Percentiles rank a stretch among this genome's conserved stretches.
These are phyloP conservation scores for Lucilia sericata DNA, from an alignment of 1,140 invertebrate species.

Conservation along the genomic window DNA sequence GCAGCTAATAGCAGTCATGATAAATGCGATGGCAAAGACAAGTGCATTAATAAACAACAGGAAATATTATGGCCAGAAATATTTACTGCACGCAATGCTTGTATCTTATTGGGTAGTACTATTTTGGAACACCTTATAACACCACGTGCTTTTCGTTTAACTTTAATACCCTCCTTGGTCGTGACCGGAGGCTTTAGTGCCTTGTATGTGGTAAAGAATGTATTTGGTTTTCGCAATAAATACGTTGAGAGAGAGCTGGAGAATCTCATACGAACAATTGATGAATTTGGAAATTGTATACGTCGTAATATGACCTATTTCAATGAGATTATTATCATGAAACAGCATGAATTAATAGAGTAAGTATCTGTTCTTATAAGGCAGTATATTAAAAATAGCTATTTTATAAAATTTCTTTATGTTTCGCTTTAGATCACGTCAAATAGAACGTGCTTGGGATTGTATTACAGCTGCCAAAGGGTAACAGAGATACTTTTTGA, in stretches of 20 bases:
- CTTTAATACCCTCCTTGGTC: slow-evolving; percentile 54
- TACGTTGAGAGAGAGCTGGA: slow-evolving; percentile 62
- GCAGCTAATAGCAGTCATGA: background rate
- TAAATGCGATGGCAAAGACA: background rate
- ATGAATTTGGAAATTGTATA: slow-evolving; percentile 66
- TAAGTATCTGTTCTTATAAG: slow-evolving; percentile 46
- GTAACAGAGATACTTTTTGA: slow-evolving; percentile 65
- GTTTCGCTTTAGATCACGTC: slow-evolving; percentile 58
- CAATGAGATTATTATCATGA: slow-evolving; percentile 67
- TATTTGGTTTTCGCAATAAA: slow-evolving; percentile 64
- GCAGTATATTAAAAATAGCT: background rate
- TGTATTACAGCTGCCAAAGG: slow-evolving; percentile 64
- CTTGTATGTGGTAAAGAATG: slow-evolving; percentile 57
- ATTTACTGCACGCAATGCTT: slow-evolving; percentile 57
- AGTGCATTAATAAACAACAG: background rate
- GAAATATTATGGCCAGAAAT: slow-evolving; percentile 37
- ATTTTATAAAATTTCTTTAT: no score
- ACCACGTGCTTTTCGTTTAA: slow-evolving; percentile 54
- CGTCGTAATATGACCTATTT: slow-evolving; percentile 66
- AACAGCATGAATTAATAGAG: slow-evolving; percentile 64
- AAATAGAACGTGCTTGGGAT: slow-evolving; percentile 66
- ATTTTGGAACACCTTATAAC: slow-evolving; percentile 61
- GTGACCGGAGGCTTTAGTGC: slow-evolving; percentile 57
- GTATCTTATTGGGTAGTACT: slow-evolving; percentile 56
- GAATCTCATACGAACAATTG: slow-evolving; percentile 60